These are phyloP conservation scores for Aricia agestis DNA, from an alignment of 1,140 invertebrate genomes.

Conservation along the genomic window DNA sequence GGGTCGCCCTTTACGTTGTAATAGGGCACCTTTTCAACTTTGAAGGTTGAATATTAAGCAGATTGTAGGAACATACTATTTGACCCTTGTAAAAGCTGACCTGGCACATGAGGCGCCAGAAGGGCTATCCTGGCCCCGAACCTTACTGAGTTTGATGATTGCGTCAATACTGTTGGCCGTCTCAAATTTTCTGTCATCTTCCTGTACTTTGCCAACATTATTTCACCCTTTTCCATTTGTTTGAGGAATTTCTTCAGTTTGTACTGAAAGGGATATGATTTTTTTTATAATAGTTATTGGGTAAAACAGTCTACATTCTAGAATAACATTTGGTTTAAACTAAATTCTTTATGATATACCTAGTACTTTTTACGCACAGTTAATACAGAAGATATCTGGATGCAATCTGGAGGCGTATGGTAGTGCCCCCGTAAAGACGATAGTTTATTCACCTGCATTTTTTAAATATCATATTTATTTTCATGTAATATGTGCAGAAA, in stretches of 20 bases:
- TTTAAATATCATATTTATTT: no score
- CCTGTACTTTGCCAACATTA: conserved; percentile 58
- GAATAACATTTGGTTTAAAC: background rate
- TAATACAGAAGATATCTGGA: no score
- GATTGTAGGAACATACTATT: conserved; percentile 19
- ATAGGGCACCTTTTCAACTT: conserved; percentile 18
- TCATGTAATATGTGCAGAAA: no score
- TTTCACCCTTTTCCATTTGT: conserved; percentile 62
- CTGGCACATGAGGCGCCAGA: conserved; percentile 55
- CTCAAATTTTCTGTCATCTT: conserved; percentile 63
- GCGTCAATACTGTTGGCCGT: conserved; percentile 51
- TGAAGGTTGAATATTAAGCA: conserved; percentile 27
- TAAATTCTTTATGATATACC: no score
- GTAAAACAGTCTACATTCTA: no score
- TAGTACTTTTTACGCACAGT: no score
- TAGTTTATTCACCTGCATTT: no score
- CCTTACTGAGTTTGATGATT: conserved; percentile 48
- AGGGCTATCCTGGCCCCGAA: conserved; percentile 58
- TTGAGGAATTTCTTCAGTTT: conserved; percentile 55
- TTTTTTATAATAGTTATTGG: background rate
- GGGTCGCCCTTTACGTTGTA: background rate
- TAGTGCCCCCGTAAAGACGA: no score
- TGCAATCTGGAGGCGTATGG: no score
- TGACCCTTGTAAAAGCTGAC: conserved; percentile 36
- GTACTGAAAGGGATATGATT: conserved; percentile 38